Base-by-base conservation (phyloP, 92 coral and sea anemone genomes). In the Phenganax stokvisi region DNA sequence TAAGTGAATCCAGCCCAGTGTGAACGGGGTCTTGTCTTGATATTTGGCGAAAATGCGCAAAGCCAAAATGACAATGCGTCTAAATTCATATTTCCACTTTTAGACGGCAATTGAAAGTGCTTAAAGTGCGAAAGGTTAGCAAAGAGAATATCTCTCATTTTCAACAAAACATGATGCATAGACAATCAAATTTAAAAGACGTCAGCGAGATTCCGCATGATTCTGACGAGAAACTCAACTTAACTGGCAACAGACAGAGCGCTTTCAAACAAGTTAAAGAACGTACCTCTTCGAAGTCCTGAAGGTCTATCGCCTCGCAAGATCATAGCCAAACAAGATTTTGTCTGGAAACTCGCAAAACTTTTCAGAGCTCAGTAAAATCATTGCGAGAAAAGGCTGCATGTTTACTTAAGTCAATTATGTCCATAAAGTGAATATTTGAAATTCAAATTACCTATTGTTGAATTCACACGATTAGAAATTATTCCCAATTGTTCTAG, bases 61-160 rank as follows among this genome's bases (percentile, higher is more conserved):
- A 20, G 25, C 25, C 25, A 20, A 20, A 20, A 20, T 20, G 25
- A 20, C 25, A 20, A 20, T 20, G 47, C 47, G 5, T 37, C 47
- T 37, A 47, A n/a, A 76, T 8, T 27, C 2, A 8, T 7, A 30
- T 4, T 68, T 11, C 31, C 3, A 12, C 13, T 68, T 68, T 68
- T 28, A 79, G 83, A 52, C 83, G 83, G 28, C 83, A 79, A 60
- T 65, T 79, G 62, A 79, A 79, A 27, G 83, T 79, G 51, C 56
- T 79, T 7, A 79, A 79, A 54, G 83, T 79, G 16, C 73, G 83
- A 79, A 79, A 79, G 54, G 83, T 79, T 10, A 62, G 83, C 74
- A 79, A 79, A 54, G 83, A 79, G 10, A 79, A 79, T 31, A 79
- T 79, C 15, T 59, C 83, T 59, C 74, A 79, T 10, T 79, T 79